phyloP scores from a whole-genome alignment of 2,797 vertebrate genomes.

The Lithobates pipiens region DNA sequence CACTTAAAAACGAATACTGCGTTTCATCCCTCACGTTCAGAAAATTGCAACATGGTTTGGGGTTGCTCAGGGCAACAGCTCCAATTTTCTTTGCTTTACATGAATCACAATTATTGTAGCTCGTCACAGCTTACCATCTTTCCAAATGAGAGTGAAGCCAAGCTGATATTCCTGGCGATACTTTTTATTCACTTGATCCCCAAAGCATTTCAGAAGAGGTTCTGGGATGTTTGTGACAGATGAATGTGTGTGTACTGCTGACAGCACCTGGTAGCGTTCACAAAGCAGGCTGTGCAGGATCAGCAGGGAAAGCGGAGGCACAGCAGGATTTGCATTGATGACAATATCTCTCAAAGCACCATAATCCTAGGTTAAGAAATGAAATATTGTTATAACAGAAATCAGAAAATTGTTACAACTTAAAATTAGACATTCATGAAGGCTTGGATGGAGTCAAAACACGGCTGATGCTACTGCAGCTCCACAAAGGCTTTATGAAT shows the following conservation, averaged over 20 bases:
- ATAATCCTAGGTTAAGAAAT: slow-evolving; percentile 76
- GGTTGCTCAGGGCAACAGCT: no score
- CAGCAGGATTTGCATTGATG: slow-evolving; percentile 90
- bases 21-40: no score
- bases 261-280: slow-evolving; percentile 86
- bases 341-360: slow-evolving; percentile 94
- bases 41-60: no score
- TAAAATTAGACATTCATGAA: no score
- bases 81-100: no score
- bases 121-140: slow-evolving; percentile 84
- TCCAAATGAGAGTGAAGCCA: slow-evolving; percentile 97
- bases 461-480: no score
- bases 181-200: slow-evolving; percentile 81
- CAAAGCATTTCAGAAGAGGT: slow-evolving; percentile 89
- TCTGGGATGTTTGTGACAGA: slow-evolving; percentile 82
- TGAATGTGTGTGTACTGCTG: slow-evolving; percentile 90
- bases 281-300: slow-evolving; percentile 91
- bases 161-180: slow-evolving; percentile 89
- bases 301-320: slow-evolving; percentile 87
- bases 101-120: no score
- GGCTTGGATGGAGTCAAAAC: no score
- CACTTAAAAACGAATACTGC: no score
- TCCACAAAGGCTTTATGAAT: no score
- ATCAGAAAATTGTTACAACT: neutral
- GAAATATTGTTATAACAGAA: slow-evolving; percentile 3